phyloP scores from a whole-genome alignment of 1,140 invertebrate genomes.

The Philaenus spumarius region DNA sequence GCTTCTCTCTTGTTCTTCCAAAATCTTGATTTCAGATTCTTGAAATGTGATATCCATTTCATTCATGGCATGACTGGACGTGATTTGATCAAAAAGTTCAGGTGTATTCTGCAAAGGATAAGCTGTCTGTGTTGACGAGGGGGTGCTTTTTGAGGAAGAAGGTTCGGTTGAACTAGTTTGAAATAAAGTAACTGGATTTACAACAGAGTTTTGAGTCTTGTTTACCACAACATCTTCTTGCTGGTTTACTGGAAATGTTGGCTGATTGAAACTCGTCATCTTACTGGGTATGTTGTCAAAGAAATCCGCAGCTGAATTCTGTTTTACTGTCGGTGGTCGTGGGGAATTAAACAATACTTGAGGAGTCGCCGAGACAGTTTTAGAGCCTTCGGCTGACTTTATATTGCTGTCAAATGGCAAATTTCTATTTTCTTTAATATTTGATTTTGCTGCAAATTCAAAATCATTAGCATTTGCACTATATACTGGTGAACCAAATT shows the following conservation, averaged over 20 bases:
- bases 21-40: not conserved
- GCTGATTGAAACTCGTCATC: no score
- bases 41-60: not conserved
- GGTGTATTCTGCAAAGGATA: not conserved
- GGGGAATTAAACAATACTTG: not conserved
- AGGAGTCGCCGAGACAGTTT: not conserved
- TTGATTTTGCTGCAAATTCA: no score
- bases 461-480: no score
- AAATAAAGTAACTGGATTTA: not conserved
- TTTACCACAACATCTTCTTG: no score
- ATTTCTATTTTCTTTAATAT: no score
- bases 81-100: not conserved
- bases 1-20: not conserved
- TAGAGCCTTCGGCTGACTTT: no score
- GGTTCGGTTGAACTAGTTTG: not conserved
- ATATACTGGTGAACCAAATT: no score
- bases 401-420: no score
- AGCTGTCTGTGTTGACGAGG: not conserved
- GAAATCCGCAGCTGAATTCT: slow-evolving; percentile 13
- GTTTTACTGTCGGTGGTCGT: not conserved
- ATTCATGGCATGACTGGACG: not conserved
- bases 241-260: no score
- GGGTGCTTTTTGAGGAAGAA: not conserved
- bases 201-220: no score
- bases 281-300: slow-evolving; percentile 9